Evolutionary conservation across 1,140 invertebrate species (phyloP).

Genomic region (Sinonovacula constricta): DNA sequence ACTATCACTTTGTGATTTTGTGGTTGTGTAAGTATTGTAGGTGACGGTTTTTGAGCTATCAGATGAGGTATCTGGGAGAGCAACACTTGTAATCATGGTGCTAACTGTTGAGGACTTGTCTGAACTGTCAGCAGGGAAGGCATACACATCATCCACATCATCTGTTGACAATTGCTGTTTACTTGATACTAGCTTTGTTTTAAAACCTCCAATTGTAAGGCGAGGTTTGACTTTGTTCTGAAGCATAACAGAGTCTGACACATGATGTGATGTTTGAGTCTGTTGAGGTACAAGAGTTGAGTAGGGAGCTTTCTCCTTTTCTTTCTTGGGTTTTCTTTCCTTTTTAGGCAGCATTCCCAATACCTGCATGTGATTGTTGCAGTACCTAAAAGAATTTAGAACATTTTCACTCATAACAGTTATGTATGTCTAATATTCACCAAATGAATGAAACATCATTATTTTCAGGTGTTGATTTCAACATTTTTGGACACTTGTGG

Average conservation of each 20-base stretch:
- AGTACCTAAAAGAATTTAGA: constrained; percentile 76
- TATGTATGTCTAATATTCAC: no score
- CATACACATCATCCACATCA: constrained; percentile 81
- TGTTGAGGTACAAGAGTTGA: not conserved
- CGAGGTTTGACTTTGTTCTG: constrained; percentile 40
- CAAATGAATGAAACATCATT: no score
- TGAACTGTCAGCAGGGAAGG: constrained; percentile 79
- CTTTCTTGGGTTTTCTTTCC: constrained; percentile 80
- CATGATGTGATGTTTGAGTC: constrained; percentile 1
- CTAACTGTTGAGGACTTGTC: constrained; percentile 33
- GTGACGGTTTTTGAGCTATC: constrained; percentile 28
- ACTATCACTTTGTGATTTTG: constrained; percentile 54
- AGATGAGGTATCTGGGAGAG: constrained; percentile 6
- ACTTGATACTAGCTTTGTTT: constrained; percentile 74
- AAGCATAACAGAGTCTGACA: constrained; percentile 30
- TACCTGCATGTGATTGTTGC: constrained; percentile 82
- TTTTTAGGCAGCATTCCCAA: constrained; percentile 80
- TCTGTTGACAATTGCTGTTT: constrained; percentile 59
- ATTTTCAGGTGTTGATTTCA: no score
- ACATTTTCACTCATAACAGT: not conserved
- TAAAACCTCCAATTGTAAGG: constrained; percentile 80
- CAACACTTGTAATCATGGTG: constrained; percentile 23
- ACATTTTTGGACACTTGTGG: no score
- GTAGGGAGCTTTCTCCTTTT: constrained; percentile 75
- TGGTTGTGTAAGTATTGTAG: constrained; percentile 30